phyloP scores from a whole-genome alignment of 1,140 invertebrate genomes.

The Bathynomus jamesi region DNA sequence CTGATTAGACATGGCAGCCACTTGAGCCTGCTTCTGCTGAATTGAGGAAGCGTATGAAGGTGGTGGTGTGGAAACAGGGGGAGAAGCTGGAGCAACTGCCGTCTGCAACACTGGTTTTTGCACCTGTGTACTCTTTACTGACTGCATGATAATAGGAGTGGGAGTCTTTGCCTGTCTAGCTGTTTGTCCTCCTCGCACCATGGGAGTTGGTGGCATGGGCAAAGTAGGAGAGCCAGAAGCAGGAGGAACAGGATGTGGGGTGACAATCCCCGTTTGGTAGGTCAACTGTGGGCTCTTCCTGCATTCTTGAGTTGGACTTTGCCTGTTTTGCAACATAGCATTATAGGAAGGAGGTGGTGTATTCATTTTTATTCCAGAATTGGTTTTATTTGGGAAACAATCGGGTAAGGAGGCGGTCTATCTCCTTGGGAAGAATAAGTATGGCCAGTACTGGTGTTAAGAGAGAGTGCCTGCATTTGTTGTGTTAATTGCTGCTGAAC shows the following conservation, averaged over 20 bases:
- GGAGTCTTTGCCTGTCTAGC: constrained; percentile 73
- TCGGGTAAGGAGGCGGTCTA: constrained; percentile 68
- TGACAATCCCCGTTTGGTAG: constrained; percentile 19
- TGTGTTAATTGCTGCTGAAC: constrained; percentile 74
- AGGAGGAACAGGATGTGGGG: constrained; percentile 24
- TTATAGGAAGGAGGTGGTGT: constrained; percentile 71
- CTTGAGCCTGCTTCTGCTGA: constrained; percentile 38
- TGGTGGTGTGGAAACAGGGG: constrained; percentile 44
- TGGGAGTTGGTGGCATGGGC: constrained; percentile 24
- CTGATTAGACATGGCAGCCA: constrained; percentile 6
- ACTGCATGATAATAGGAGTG: constrained; percentile 90
- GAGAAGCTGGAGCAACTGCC: constrained; percentile 69
- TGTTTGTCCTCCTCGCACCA: constrained; percentile 48
- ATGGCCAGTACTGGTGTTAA: constrained; percentile 55
- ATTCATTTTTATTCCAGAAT: constrained; percentile 44
- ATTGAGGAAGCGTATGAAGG: constrained; percentile 44
- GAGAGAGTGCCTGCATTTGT: constrained; percentile 74
- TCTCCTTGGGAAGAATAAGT: constrained; percentile 48
- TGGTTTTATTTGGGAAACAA: constrained; percentile 49
- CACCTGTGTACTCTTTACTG: constrained; percentile 87
- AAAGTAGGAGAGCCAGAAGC: constrained; percentile 24
- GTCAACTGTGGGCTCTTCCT: constrained; percentile 58
- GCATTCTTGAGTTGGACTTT: constrained; percentile 73
- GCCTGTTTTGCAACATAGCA: constrained; percentile 72
- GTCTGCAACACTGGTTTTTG: constrained; percentile 89